A percentile compares a stretch with the other conserved stretches of the same genome.
These are phyloP conservation scores for Drosophila macrospina DNA, from an alignment of 2,888 invertebrate genomes.

Conservation along the genomic window DNA sequence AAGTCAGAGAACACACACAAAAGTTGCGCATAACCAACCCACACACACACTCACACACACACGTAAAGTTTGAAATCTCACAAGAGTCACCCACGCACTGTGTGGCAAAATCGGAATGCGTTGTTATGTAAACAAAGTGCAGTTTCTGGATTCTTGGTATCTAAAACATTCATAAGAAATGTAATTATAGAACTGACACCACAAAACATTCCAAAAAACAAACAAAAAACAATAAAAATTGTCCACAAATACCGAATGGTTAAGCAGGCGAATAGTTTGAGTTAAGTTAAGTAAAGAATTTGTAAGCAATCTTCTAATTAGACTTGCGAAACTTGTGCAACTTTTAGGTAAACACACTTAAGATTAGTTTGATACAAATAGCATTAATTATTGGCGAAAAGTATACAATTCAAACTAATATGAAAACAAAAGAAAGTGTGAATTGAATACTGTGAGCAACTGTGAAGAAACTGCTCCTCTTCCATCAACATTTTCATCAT, in stretches of 20 bases:
- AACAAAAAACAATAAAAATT: conserved; percentile 12
- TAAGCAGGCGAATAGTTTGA: too few species aligned
- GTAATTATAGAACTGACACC: conserved; percentile 50
- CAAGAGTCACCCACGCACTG: conserved; percentile 32
- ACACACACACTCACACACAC: neutral
- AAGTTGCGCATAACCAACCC: conserved; percentile 21
- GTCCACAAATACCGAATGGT: conserved; percentile 6
- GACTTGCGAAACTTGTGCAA: too few species aligned
- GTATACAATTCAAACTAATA: too few species aligned
- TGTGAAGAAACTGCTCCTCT: too few species aligned
- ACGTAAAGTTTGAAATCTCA: conserved; percentile 17
- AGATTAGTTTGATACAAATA: too few species aligned
- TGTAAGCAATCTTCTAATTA: too few species aligned
- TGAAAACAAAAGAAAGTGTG: too few species aligned
- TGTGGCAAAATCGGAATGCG: conserved; percentile 27
- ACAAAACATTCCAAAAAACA: conserved; percentile 13
- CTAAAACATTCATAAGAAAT: conserved; percentile 28
- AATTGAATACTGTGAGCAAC: too few species aligned
- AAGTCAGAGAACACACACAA: conserved; percentile 2
- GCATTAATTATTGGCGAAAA: too few species aligned
- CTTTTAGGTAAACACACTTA: too few species aligned
- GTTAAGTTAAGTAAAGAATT: too few species aligned
- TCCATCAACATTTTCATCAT: too few species aligned
- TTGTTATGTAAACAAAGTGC: conserved; percentile 42
- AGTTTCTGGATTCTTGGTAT: conserved; percentile 33